These are phyloP conservation scores for Pseudomyrmex cubaensis DNA, from an alignment of 1,140 invertebrate genomes.

Conservation along the genomic window DNA sequence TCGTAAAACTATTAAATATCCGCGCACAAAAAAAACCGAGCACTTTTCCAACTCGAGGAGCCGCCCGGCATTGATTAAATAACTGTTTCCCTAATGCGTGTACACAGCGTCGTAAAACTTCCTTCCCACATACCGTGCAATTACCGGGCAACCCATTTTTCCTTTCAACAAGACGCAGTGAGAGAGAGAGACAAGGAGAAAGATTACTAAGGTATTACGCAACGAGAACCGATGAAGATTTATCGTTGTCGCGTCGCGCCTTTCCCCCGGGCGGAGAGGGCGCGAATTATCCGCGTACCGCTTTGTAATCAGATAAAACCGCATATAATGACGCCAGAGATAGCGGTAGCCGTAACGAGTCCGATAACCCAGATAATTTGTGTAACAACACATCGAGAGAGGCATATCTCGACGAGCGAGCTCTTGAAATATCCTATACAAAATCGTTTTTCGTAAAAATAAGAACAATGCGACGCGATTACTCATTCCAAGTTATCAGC, in stretches of 20 bases:
- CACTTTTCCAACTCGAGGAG: conserved; percentile 17
- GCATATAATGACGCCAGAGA: conserved; percentile 35
- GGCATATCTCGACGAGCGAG: not conserved
- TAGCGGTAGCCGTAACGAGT: conserved; percentile 42
- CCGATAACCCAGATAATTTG: conserved; percentile 54
- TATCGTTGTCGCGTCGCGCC: conserved; percentile 28
- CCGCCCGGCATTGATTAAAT: not conserved
- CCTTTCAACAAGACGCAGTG: not conserved
- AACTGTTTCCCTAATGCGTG: not conserved
- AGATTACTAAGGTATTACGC: conserved; percentile 25
- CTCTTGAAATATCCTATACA: not conserved
- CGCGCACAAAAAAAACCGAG: not conserved
- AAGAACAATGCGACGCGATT: not conserved
- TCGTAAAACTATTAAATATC: conserved; percentile 40
- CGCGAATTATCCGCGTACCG: conserved; percentile 1
- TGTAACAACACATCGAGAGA: conserved; percentile 36
- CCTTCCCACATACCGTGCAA: conserved; percentile 36
- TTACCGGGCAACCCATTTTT: conserved; percentile 51
- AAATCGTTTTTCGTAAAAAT: not conserved
- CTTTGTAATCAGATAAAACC: conserved; percentile 38
- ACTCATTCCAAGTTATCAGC: not conserved
- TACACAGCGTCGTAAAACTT: not conserved
- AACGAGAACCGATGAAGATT: conserved; percentile 46
- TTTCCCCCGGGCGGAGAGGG: conserved; percentile 7
- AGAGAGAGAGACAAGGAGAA: no score